Conservation (phyloP, 1,140 invertebrate genomes). For the Pinna nobilis region DNA sequence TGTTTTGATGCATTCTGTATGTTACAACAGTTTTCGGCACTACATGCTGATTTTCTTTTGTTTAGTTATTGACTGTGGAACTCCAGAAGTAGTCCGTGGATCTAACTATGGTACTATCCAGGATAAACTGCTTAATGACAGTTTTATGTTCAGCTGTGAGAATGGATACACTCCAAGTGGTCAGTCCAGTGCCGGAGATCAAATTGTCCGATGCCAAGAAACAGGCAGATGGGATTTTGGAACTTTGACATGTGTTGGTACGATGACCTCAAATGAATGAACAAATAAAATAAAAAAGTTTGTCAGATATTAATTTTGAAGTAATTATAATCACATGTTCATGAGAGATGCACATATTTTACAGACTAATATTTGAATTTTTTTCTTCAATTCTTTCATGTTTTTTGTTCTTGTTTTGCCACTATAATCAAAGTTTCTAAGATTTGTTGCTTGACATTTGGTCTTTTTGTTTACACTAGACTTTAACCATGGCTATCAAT, state of each 20-base stretch:
- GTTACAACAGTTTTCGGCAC: conserved; percentile 47
- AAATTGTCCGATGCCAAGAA: conserved; percentile 36
- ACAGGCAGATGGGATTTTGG: conserved; percentile 53
- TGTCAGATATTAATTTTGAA: too few relatives aligned
- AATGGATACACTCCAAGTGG: conserved; percentile 14
- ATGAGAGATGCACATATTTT: too few relatives aligned
- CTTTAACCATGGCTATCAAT: too few relatives aligned
- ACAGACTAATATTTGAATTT: too few relatives aligned
- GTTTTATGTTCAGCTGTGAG: conserved; percentile 47
- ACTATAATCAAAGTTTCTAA: too few relatives aligned
- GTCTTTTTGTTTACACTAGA: too few relatives aligned
- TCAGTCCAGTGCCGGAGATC: conserved; percentile 9
- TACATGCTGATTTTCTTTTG: conserved; percentile 28
- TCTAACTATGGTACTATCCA: neutral
- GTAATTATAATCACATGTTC: too few relatives aligned
- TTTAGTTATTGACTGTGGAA: conserved; percentile 49
- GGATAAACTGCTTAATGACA: conserved; percentile 2
- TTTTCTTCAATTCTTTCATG: too few relatives aligned
- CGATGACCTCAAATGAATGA: too few relatives aligned
- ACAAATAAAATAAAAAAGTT: too few relatives aligned
- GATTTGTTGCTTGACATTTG: too few relatives aligned
- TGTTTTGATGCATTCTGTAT: conserved; percentile 81
- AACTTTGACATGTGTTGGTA: conserved; percentile 53
- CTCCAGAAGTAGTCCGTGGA: conserved; percentile 37
- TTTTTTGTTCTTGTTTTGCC: too few relatives aligned